Base-by-base conservation (phyloP, 64 coral and sea anemone species). In the Montipora sp. region DNA sequence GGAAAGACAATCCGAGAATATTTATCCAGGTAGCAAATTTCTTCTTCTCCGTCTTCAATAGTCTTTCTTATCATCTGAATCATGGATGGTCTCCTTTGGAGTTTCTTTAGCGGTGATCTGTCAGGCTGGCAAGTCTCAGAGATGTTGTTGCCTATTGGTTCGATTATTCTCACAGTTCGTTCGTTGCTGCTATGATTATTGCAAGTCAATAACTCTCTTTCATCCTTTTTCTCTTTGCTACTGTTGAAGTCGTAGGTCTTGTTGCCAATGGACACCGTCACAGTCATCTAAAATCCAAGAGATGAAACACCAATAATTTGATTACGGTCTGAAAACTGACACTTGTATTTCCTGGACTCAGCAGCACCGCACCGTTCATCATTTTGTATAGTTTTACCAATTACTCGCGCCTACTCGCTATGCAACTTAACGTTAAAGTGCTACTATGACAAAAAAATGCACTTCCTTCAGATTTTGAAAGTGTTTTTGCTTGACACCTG, bases 51-150 rank as follows among this genome's bases (percentile, higher is more conserved):
- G 8, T 84, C 15, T 77, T 84, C 46, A 73, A 84, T 79, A 59
- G 75, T 93, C 61, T 88, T 93, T 50, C 75, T 93, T 73, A 93
- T 93, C n/a, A 93, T 79, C 63, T 86, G 74, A 88, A 86, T 86
- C 67, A 93, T 82, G 2, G 91, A 93, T 1, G 91, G 86, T 13
- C 86, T 70, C 43, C 91, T 79, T 7, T 88, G 82, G 14, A 93
- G 59, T 8, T 93, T 86, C 16, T 78, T 81, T 9, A 84, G 22
- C 19, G 49, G 82, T 15, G 59, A 48, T 45, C 83, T 84, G 91
- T 74, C 59, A 43, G 47, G 83, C 45, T 68, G 61, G 45, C 27
- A 73, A 60, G 11, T 75, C 8, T 75, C 22, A 36, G 48, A 14
- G 8, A 61, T 8, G 48, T 58, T 44, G 10, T 8, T 24, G 24